phyloP scores from a whole-genome alignment of 2,797 vertebrate genomes.

The Euphonia xanthogaster region DNA sequence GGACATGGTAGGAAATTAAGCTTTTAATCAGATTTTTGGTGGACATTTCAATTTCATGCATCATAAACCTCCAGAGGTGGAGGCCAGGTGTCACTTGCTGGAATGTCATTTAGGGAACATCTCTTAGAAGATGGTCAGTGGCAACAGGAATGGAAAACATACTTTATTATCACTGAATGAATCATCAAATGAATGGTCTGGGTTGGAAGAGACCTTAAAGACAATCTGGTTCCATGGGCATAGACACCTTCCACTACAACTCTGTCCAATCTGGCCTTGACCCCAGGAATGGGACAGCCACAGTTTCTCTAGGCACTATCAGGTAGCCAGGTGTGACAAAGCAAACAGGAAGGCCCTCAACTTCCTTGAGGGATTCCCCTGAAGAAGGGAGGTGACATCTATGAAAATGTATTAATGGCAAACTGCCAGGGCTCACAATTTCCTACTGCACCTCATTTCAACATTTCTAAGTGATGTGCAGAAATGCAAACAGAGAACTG shows the following conservation, averaged over 20 bases:
- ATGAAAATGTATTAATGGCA: neutral
- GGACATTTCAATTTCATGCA: neutral
- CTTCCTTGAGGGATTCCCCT: neutral
- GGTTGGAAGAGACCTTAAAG: neutral
- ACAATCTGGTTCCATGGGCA: neutral
- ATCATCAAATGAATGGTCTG: neutral
- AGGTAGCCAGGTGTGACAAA: neutral
- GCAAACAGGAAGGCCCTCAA: neutral
- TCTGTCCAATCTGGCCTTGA: neutral
- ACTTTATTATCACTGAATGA: neutral
- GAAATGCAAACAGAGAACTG: slow-evolving; percentile 1
- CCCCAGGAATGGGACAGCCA: neutral
- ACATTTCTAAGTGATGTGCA: neutral
- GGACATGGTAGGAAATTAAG: accelerated
- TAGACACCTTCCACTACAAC: neutral
- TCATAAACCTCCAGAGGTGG: neutral
- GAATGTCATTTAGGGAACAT: neutral
- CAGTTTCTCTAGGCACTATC: neutral
- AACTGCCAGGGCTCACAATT: neutral
- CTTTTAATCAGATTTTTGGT: neutral
- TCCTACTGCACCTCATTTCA: neutral
- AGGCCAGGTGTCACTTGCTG: neutral
- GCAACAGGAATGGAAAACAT: neutral
- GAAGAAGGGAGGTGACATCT: neutral
- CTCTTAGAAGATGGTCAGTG: neutral